A percentile compares a stretch with the other conserved stretches of the same genome.
phyloP scores from a whole-genome alignment of 2,113 vertebrate genomes.

The Neomonachus schauinslandi region DNA sequence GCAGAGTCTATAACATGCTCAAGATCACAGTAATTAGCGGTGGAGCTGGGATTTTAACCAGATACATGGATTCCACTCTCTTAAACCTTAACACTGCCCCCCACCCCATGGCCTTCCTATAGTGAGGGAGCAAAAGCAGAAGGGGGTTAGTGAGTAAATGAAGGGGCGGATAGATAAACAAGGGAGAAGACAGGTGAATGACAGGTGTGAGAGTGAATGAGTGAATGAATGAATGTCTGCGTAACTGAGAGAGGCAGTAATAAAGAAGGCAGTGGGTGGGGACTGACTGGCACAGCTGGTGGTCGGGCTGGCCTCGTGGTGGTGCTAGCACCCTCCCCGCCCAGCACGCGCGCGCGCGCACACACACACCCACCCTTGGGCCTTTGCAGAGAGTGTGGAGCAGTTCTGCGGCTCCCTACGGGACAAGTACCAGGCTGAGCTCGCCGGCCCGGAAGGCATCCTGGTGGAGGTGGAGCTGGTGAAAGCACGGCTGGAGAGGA shows the following conservation, averaged over 20 bases:
- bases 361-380: not conserved
- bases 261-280: rapidly evolving
- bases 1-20: not conserved
- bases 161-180: not conserved
- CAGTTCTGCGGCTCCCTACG: slow-evolving; percentile 81
- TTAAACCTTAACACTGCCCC: not conserved
- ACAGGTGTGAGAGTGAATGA: not conserved
- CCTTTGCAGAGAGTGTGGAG: slow-evolving; percentile 86
- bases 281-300: rapidly evolving
- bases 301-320: not conserved
- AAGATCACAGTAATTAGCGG: not conserved
- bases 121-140: not conserved
- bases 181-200: not conserved
- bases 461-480: slow-evolving; percentile 88
- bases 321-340: rapidly evolving
- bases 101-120: too few relatives aligned
- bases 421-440: slow-evolving; percentile 83
- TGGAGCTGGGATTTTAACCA: not conserved
- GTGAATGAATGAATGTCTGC: too few relatives aligned
- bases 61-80: not conserved
- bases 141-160: not conserved
- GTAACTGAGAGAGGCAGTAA: not conserved
- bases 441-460: slow-evolving; percentile 82
- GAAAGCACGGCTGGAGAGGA: slow-evolving; percentile 87
- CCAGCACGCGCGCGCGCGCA: rapidly evolving